Conservation (phyloP, 2,113 vertebrate genomes). For the Mormyrus lacerda region DNA sequence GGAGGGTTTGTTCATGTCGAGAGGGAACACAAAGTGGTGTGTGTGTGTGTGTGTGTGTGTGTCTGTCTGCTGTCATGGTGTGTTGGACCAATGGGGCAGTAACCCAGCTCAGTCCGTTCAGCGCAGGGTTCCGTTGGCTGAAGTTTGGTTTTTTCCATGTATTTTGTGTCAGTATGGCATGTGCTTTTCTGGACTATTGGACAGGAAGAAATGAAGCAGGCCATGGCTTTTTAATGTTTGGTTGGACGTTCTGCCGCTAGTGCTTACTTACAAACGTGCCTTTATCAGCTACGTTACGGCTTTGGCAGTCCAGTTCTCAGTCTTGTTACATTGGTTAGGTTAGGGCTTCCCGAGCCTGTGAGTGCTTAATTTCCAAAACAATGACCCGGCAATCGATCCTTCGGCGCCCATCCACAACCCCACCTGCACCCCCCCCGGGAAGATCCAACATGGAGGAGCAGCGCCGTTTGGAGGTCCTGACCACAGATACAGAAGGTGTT, state of each 20-base stretch:
- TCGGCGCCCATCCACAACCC: not conserved
- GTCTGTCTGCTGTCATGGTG: not conserved
- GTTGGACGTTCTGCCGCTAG: not conserved
- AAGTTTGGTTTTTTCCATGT: not conserved
- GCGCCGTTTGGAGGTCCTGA: not conserved
- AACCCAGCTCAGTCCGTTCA: conserved; percentile 10
- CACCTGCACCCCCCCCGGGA: not conserved
- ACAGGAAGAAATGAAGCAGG: not conserved
- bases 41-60: not conserved
- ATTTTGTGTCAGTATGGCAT: not conserved
- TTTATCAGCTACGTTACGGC: not conserved
- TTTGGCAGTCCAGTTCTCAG: not conserved
- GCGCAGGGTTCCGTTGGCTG: not conserved
- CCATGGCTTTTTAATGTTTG: not conserved
- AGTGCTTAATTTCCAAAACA: no score
- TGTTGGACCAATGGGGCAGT: not conserved
- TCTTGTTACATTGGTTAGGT: not conserved
- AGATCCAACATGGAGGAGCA: not conserved
- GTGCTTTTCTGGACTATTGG: not conserved
- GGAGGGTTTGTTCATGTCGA: not conserved
- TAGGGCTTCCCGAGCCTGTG: not conserved
- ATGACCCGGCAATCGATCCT: not conserved
- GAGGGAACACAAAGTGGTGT: not conserved
- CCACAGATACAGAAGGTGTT: not conserved
- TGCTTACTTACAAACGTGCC: not conserved